Evolutionary conservation across 1,140 invertebrate species (phyloP), one percentile per base, ranked within the genome.

Genomic region (Oreohelix idahoensis): DNA sequence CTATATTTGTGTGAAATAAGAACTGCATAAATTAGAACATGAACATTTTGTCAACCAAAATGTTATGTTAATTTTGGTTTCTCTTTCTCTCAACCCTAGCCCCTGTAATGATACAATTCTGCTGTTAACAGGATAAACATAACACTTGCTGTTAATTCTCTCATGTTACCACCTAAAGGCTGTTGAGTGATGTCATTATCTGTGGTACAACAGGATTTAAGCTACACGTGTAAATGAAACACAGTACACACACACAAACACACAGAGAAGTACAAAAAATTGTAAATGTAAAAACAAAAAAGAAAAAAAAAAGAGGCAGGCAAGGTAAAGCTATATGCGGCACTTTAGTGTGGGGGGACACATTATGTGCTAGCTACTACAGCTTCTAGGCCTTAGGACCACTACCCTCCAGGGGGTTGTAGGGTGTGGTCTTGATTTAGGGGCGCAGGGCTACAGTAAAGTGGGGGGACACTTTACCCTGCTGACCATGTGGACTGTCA

Each of bases 221-320:
- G 38, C 74, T 76, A 76, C 74, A 76, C 29, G 63, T 66, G 63
- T 66, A 66, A 66, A 66, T 32, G 20, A 76, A 32, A 73, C 20
- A 73, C 2, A 11, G 20, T 26, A 42, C 36, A 75, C 73, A 42
- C 29, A 76, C 74, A 35, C 29, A 76, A 42, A 76, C 39, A 76
- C 74, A 76, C 36, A 76, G 15, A 53, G 38, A 49, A 76, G 74
- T 76, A 76, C 74, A 76, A 76, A 76, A 76, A 76, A n/a, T 39
- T 17, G n/a, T n/a, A 76, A 76, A 45, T 45, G n/a, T 29, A 45
- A 76, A 76, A 29, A 20, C 1, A 23, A 11, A 11, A 11, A 75
- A 11, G 42, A 53, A 76, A 76, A 53, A 76, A 76, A 76, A 53
- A 15, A 26, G 38, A 76, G 45, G 32, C 38, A 51, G 45, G n/a